Evolutionary conservation across 2,113 vertebrate species (phyloP).

Genomic region (Aegotheles bennettii): DNA sequence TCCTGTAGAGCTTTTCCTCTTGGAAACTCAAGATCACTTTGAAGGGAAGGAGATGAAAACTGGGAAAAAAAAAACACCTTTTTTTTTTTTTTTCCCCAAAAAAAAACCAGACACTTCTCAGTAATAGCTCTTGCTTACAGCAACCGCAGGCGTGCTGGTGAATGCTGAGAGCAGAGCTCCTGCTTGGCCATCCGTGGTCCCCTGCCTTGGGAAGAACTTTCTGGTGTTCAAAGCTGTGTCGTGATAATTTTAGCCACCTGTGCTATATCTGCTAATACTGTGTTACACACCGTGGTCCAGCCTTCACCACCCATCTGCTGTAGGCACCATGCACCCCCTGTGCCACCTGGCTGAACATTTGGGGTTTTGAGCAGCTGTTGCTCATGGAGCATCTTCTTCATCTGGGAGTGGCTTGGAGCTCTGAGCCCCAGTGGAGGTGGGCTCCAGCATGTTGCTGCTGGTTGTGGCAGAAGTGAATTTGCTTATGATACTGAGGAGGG

Average conservation of each 20-base stretch:
- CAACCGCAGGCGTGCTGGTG: not conserved
- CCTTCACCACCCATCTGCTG: not conserved
- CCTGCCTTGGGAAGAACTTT: not conserved
- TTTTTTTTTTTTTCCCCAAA: not conserved
- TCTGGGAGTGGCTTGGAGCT: not conserved
- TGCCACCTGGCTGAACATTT: not conserved
- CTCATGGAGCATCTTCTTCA: not conserved
- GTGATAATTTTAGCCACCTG: not conserved
- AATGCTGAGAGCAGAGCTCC: rapidly evolving
- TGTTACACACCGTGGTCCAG: not conserved
- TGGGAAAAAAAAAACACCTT: not conserved
- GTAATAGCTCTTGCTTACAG: not conserved
- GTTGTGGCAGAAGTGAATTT: not conserved
- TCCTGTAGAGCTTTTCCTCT: not conserved
- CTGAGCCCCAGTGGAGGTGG: not conserved
- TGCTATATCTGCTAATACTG: not conserved
- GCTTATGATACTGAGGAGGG: not conserved
- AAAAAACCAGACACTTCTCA: not conserved
- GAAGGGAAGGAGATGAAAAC: not conserved
- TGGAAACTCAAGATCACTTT: not conserved
- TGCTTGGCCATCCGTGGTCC: not conserved
- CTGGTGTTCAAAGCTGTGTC: not conserved
- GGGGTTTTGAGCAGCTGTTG: not conserved
- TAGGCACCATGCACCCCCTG: rapidly evolving
- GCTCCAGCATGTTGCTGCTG: rapidly evolving